These are phyloP conservation scores for Parazoanthus swiftii DNA, from an alignment of 92 coral and sea anemone genomes.

Conservation along the genomic window DNA sequence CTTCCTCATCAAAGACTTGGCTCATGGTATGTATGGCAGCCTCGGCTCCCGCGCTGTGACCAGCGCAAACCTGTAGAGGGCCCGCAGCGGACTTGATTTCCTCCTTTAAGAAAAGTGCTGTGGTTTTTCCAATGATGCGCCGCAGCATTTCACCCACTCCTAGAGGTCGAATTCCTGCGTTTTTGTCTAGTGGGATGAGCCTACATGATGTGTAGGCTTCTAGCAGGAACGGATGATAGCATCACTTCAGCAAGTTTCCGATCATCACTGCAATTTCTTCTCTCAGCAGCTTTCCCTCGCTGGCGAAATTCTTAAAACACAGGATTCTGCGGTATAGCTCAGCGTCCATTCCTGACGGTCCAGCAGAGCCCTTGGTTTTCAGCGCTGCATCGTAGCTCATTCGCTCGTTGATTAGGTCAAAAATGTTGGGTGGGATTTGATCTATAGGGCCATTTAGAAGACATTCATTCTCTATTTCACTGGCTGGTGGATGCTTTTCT, in stretches of 20 bases:
- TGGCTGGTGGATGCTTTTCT: not conserved
- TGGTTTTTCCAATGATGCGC: no score
- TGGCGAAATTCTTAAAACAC: conserved; percentile 42
- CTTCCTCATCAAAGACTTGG: no score
- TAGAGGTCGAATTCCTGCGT: no score
- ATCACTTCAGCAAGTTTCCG: conserved; percentile 18
- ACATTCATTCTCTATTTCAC: conserved; percentile 13
- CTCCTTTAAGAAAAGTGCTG: no score
- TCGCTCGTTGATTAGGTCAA: conserved; percentile 34
- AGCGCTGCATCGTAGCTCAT: conserved; percentile 5
- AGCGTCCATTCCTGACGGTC: conserved; percentile 49
- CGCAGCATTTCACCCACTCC: no score
- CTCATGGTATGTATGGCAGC: no score
- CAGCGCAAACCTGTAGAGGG: conserved; percentile 20
- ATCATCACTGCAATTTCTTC: conserved; percentile 35
- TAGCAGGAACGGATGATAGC: not conserved
- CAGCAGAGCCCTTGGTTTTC: conserved; percentile 50
- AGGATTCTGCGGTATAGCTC: conserved; percentile 50
- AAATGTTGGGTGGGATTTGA: conserved; percentile 10
- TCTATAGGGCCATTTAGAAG: conserved; percentile 1
- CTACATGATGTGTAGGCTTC: no score
- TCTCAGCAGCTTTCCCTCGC: conserved; percentile 45
- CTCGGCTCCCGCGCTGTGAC: no score
- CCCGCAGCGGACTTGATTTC: no score
- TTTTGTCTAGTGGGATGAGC: no score